Conservation (phyloP, 2,888 invertebrate genomes). For the Lathronympha strigana region DNA sequence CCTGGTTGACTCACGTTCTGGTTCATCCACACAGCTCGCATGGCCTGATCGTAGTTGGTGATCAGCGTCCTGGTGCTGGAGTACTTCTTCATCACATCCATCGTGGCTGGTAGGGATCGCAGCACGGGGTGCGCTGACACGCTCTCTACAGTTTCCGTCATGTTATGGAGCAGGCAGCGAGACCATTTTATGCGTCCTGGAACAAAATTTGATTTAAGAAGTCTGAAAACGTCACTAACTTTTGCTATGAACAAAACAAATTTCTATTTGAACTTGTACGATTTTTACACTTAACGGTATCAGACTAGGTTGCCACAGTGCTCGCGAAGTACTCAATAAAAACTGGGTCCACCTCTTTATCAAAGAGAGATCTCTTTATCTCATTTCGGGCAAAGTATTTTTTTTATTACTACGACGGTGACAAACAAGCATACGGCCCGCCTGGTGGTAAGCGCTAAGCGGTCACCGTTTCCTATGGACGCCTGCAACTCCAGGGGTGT, state of each 20-base stretch:
- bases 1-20: slow-evolving; percentile 86
- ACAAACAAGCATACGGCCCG: too few relatives aligned
- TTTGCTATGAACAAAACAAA: neutral
- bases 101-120: slow-evolving; percentile 88
- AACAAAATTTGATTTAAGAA: slow-evolving; percentile 28
- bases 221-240: too few relatives aligned
- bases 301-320: too few relatives aligned
- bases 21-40: slow-evolving; percentile 93
- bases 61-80: slow-evolving; percentile 89
- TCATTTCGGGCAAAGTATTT: too few relatives aligned
- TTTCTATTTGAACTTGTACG: neutral
- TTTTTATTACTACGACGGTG: too few relatives aligned
- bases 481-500: too few relatives aligned
- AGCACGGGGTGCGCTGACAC: slow-evolving; percentile 91
- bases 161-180: slow-evolving; percentile 90
- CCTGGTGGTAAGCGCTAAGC: too few relatives aligned
- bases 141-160: slow-evolving; percentile 92
- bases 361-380: too few relatives aligned
- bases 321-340: too few relatives aligned
- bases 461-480: too few relatives aligned
- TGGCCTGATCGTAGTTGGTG: slow-evolving; percentile 90
- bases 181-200: slow-evolving; percentile 92
- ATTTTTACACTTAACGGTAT: too few relatives aligned
- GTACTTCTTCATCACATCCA: slow-evolving; percentile 90
- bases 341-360: too few relatives aligned